Conservation (phyloP, 1,140 invertebrate species). For the Drosophila athabasca region DNA sequence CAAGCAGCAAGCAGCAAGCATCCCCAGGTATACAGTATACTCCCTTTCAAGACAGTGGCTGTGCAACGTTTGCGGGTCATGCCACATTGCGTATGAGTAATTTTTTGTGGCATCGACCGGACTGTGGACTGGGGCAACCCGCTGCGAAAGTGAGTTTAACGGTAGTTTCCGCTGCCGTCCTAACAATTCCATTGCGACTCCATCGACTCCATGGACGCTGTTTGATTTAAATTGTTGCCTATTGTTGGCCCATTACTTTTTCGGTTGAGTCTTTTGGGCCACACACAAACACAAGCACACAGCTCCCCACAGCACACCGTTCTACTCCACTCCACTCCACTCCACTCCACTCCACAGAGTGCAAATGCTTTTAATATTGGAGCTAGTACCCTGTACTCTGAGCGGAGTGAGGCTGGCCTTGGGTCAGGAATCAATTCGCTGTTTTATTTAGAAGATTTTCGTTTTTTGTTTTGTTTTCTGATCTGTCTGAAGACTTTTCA, state of each 20-base stretch:
- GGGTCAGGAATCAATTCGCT: too few relatives aligned
- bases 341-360: background rate
- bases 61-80: slow-evolving; percentile 42
- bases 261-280: slow-evolving; percentile 19
- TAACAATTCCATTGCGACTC: slow-evolving; percentile 67
- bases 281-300: slow-evolving; percentile 17
- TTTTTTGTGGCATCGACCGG: slow-evolving; percentile 17
- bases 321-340: too few relatives aligned
- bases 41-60: slow-evolving; percentile 40
- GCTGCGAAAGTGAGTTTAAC: slow-evolving; percentile 81
- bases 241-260: slow-evolving; percentile 49
- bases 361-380: slow-evolving; percentile 1
- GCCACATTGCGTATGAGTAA: slow-evolving; percentile 64
- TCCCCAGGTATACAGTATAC: slow-evolving; percentile 2
- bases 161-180: slow-evolving; percentile 68
- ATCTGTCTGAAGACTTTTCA: too few relatives aligned
- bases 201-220: slow-evolving; percentile 62
- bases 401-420: background rate
- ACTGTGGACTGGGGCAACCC: slow-evolving; percentile 24
- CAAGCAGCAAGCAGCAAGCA: slow-evolving; percentile 36
- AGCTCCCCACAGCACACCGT: too few relatives aligned
- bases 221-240: slow-evolving; percentile 75
- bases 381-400: background rate
- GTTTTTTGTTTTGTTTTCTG: too few relatives aligned
- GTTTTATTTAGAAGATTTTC: too few relatives aligned